Percentiles rank a stretch among this genome's conserved stretches.
Evolutionary conservation across 2,797 vertebrate species (phyloP).

Genomic region (Trematomus bernacchii): DNA sequence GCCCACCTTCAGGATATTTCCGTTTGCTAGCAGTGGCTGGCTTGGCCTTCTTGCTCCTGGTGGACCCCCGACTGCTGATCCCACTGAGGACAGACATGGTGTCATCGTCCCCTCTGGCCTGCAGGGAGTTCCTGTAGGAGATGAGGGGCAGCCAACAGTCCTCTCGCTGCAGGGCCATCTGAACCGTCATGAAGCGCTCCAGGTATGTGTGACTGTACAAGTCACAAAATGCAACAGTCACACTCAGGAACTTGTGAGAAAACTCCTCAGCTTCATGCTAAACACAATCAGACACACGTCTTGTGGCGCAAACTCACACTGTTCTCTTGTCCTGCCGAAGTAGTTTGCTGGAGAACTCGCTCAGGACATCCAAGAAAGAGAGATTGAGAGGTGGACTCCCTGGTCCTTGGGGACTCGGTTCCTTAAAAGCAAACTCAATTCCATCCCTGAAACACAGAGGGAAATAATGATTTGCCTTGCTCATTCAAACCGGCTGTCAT

Average conservation of each 20-base stretch:
- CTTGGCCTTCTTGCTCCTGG: constrained; percentile 95
- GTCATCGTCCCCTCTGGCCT: constrained; percentile 95
- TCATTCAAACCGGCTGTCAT: background rate
- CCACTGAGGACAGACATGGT: constrained; percentile 98
- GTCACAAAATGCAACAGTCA: constrained; percentile 23
- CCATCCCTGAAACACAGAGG: constrained; percentile 87
- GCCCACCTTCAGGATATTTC: constrained; percentile 94
- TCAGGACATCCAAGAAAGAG: constrained; percentile 96
- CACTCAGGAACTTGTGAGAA: constrained; percentile 15
- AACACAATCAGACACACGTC: background rate
- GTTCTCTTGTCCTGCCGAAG: constrained; percentile 98
- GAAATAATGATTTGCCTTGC: background rate
- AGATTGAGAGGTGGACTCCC: constrained; percentile 94
- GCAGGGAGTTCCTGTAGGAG: constrained; percentile 96
- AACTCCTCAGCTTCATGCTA: background rate
- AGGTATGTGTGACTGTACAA: constrained; percentile 93
- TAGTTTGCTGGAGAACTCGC: constrained; percentile 98
- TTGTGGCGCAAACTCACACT: constrained; percentile 87
- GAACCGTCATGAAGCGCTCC: constrained; percentile 99
- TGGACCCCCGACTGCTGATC: constrained; percentile 95
- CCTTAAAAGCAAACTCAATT: constrained; percentile 98
- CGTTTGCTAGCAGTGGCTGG: constrained; percentile 89
- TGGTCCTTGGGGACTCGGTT: constrained; percentile 95
- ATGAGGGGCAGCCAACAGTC: constrained; percentile 99
- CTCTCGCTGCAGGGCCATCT: constrained; percentile 97